phyloP scores from a whole-genome alignment of 1,140 invertebrate species.

The Cotesia typhae region DNA sequence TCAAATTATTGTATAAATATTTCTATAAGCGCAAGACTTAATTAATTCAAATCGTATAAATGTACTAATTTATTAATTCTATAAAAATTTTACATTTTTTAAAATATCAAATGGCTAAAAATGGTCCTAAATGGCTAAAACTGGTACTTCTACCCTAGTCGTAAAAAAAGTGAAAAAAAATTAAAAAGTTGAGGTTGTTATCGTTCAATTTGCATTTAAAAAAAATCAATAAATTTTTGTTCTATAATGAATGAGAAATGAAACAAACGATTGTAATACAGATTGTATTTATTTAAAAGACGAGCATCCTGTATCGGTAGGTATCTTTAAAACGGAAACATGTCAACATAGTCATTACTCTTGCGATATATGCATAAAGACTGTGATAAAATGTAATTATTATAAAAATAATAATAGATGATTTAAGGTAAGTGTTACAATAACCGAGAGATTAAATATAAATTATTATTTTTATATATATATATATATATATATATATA shows the following conservation, averaged over 20 bases:
- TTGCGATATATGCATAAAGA: constrained; percentile 15
- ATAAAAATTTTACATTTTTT: no score
- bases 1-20: no score
- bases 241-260: constrained; percentile 22
- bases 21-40: no score
- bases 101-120: no score
- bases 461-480: background rate
- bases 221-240: constrained; percentile 19
- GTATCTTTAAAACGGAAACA: constrained; percentile 23
- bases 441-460: constrained; percentile 14
- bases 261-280: constrained; percentile 4
- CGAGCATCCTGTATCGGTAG: constrained; percentile 37
- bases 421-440: constrained; percentile 40
- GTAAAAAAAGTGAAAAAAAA: no score
- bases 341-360: no score
- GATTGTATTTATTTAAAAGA: constrained; percentile 28
- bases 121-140: no score
- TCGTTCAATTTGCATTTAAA: background rate
- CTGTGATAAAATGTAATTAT: constrained; percentile 34
- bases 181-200: background rate
- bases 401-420: constrained; percentile 30
- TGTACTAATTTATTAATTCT: no score
- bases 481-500: background rate
- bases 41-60: no score
- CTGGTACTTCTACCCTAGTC: no score